These are phyloP conservation scores for Nephrotoma guestfalica DNA, from an alignment of 2,888 invertebrate species.

Conservation along the genomic window DNA sequence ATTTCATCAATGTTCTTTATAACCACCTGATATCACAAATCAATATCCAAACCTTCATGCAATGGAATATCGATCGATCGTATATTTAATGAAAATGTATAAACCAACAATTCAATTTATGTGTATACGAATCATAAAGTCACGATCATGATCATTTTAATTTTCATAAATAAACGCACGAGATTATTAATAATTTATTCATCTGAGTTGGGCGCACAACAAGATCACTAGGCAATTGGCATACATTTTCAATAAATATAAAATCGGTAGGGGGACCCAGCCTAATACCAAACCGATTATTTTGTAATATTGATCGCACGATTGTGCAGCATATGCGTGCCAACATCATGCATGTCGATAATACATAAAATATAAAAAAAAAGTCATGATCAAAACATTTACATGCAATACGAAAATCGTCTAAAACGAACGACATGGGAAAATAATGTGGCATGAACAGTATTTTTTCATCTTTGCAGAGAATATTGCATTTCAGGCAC, in stretches of 20 bases:
- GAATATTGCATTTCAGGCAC: not conserved
- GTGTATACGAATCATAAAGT: not conserved
- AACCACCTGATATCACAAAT: not conserved
- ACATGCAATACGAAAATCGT: not conserved
- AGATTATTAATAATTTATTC: not conserved
- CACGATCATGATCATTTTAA: not conserved
- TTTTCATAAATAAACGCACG: not conserved
- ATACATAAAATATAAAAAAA: not conserved
- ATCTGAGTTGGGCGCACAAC: not conserved
- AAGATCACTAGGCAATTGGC: not conserved
- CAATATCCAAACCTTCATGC: not conserved
- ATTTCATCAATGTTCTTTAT: not conserved
- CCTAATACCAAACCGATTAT: not conserved
- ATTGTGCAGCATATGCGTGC: not conserved
- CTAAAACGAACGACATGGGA: not conserved
- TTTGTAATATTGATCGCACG: not conserved
- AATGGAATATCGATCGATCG: not conserved
- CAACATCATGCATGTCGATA: not conserved
- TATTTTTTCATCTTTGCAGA: not conserved
- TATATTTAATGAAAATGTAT: not conserved
- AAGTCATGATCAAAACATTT: not conserved
- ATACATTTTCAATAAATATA: not conserved
- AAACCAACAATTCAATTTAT: not conserved
- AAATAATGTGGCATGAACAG: not conserved
- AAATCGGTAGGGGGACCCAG: not conserved